Conservation (phyloP, 1,140 invertebrate species). For the Venturia canescens region DNA sequence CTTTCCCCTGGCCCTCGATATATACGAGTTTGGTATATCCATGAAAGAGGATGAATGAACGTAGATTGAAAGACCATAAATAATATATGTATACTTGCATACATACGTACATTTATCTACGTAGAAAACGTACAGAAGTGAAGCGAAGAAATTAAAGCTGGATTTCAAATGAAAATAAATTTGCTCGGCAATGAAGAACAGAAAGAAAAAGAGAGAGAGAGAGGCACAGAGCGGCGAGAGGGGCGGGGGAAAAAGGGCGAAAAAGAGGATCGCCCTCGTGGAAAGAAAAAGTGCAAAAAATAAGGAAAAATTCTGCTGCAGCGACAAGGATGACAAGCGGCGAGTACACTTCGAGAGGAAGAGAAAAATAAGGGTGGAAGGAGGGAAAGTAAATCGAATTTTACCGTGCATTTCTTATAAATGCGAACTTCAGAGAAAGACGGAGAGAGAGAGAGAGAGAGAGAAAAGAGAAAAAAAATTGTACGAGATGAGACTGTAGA, state of each 20-base stretch:
- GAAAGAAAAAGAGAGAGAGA: constrained; percentile 10
- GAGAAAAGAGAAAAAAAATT: constrained; percentile 25
- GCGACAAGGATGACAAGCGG: constrained; percentile 1
- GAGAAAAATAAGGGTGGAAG: neutral
- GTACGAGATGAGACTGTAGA: constrained; percentile 31
- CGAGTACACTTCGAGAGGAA: constrained; percentile 4
- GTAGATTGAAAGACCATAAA: constrained; percentile 69
- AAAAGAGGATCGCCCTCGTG: neutral
- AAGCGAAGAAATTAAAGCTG: constrained; percentile 60
- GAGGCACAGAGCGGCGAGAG: neutral
- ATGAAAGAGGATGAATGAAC: constrained; percentile 68
- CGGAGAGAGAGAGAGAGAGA: neutral
- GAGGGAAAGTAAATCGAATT: constrained; percentile 43
- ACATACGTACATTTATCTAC: too few relatives aligned
- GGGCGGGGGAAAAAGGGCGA: too few relatives aligned
- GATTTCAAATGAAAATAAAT: constrained; percentile 59
- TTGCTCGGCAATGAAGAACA: constrained; percentile 50
- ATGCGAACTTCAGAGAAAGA: neutral
- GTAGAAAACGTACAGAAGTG: constrained; percentile 47
- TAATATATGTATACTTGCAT: constrained; percentile 52
- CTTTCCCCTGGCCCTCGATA: constrained; percentile 24
- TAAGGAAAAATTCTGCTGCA: neutral
- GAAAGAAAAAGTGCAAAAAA: neutral
- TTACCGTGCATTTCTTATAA: constrained; percentile 46
- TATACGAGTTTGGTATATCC: constrained; percentile 53